These are phyloP conservation scores for Cyanoramphus novaezelandiae DNA, from an alignment of 2,113 vertebrate genomes.

Conservation along the genomic window DNA sequence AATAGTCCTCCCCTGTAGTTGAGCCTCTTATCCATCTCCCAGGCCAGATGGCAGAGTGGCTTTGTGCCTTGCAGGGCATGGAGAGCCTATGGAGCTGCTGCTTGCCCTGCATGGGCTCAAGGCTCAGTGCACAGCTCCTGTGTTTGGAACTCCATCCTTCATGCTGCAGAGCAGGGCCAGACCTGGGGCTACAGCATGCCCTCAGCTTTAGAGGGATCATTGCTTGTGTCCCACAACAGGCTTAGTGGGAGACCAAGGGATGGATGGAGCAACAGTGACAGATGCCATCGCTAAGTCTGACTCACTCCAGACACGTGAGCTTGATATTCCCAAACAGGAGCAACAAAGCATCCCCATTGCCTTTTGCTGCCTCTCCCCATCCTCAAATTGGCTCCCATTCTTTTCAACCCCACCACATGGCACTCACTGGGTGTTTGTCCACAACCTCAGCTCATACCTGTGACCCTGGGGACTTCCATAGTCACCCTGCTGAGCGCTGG, in stretches of 20 bases:
- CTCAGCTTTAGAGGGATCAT: not conserved
- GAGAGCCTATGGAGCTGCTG: not conserved
- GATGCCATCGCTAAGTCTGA: not conserved
- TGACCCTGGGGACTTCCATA: not conserved
- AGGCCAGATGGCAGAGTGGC: not conserved
- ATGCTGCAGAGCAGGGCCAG: not conserved
- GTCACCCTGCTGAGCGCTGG: not conserved
- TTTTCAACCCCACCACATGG: not conserved
- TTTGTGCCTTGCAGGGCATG: not conserved
- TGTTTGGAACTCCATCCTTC: not conserved
- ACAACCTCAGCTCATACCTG: not conserved
- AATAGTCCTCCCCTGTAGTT: rapidly evolving
- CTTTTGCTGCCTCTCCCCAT: not conserved
- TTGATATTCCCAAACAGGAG: not conserved
- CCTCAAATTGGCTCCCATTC: not conserved
- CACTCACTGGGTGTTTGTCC: not conserved
- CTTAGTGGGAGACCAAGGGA: not conserved
- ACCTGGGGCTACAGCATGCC: not conserved
- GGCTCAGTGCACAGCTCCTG: not conserved
- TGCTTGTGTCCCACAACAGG: rapidly evolving
- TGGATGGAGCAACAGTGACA: not conserved
- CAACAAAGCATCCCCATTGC: not conserved
- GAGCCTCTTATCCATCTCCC: not conserved
- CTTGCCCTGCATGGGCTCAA: not conserved
- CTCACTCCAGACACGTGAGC: not conserved